phyloP scores from a whole-genome alignment of 2,888 invertebrate genomes.

The Graphium colonna region DNA sequence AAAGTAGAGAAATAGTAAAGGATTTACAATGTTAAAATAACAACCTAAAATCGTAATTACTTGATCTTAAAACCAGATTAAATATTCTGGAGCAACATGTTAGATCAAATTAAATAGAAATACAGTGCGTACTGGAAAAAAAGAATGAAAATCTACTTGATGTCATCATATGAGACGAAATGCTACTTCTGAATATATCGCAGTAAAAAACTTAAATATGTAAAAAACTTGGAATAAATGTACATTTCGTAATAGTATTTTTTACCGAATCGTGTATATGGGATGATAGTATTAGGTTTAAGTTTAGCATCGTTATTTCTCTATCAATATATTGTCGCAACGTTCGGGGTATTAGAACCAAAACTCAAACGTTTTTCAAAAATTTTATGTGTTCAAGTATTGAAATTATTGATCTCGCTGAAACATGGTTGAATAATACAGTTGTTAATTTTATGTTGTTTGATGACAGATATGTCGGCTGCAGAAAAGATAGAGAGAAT shows the following conservation, averaged over 20 bases:
- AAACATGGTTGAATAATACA: not conserved
- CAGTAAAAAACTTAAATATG: too few relatives aligned
- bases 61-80: too few relatives aligned
- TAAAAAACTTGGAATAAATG: too few relatives aligned
- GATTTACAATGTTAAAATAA: not conserved
- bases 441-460: not conserved
- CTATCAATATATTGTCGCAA: not conserved
- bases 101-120: slow-evolving; percentile 21
- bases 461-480: not conserved
- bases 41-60: not conserved
- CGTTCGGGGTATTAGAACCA: not conserved
- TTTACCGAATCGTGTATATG: too few relatives aligned
- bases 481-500: not conserved
- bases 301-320: too few relatives aligned
- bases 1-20: not conserved
- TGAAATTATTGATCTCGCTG: not conserved
- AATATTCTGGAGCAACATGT: too few relatives aligned
- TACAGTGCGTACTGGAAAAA: too few relatives aligned
- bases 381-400: not conserved
- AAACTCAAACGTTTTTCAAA: not conserved
- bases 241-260: too few relatives aligned
- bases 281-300: too few relatives aligned
- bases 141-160: slow-evolving; percentile 22
- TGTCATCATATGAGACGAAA: not conserved
- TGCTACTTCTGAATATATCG: too few relatives aligned